Percentiles rank a stretch among this genome's conserved stretches.
These are phyloP conservation scores for Centropus unirufus DNA, from an alignment of 2,113 vertebrate species.

Conservation along the genomic window DNA sequence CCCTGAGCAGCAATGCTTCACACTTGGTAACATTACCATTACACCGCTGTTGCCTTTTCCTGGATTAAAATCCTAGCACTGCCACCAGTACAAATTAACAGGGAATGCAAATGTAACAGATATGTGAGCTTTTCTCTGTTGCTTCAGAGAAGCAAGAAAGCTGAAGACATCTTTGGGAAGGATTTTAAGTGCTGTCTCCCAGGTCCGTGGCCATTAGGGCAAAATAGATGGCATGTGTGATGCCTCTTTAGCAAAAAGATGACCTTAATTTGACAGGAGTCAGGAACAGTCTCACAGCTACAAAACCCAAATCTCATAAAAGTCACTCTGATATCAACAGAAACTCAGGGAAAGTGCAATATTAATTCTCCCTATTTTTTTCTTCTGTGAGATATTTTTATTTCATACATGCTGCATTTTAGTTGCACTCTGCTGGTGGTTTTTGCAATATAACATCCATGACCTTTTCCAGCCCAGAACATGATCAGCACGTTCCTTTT, in stretches of 20 bases:
- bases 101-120: background rate
- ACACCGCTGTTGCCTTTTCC: background rate
- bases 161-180: background rate
- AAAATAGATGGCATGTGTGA: background rate
- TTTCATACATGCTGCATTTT: background rate
- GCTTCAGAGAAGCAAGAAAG: background rate
- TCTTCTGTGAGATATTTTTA: background rate
- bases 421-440: background rate
- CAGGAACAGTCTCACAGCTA: background rate
- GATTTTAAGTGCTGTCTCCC: background rate
- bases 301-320: background rate
- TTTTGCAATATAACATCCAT: background rate
- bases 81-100: background rate
- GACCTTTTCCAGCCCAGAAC: background rate
- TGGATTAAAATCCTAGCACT: background rate
- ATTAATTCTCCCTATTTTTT: background rate
- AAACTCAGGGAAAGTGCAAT: background rate
- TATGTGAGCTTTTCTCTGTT: background rate
- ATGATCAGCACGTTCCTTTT: background rate
- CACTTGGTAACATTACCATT: background rate
- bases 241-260: background rate
- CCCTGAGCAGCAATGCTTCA: background rate
- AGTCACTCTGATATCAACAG: background rate
- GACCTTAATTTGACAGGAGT: background rate
- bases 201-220: background rate